These are phyloP conservation scores for Muschampia plurimacula DNA, from an alignment of 2,888 invertebrate genomes.

Conservation along the genomic window DNA sequence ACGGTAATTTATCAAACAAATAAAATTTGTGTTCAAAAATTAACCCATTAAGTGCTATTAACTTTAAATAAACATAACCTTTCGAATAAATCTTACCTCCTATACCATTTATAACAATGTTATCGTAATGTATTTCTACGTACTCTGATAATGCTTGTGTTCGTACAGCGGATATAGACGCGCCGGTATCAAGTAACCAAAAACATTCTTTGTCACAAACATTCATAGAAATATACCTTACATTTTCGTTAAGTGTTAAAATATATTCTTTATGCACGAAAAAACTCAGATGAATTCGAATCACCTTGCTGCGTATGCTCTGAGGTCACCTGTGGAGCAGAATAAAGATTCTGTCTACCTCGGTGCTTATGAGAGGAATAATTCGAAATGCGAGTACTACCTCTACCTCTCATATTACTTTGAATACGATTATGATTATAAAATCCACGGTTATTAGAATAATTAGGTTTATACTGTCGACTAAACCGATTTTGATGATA, in stretches of 20 bases:
- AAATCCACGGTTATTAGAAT: neutral
- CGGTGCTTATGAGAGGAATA: neutral
- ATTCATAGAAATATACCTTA: constrained; percentile 1
- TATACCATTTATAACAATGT: neutral
- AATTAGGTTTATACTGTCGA: neutral
- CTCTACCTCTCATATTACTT: neutral
- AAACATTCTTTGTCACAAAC: neutral
- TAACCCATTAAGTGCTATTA: neutral
- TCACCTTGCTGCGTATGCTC: constrained; percentile 2
- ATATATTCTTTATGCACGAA: constrained; percentile 5
- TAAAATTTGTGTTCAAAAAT: neutral
- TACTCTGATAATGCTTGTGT: neutral
- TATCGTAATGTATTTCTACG: constrained; percentile 2
- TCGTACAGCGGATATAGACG: neutral
- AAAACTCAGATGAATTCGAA: constrained; percentile 4
- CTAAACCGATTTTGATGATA: neutral
- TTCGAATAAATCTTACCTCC: constrained; percentile 3
- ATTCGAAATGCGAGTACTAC: neutral
- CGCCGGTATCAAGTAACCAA: constrained; percentile 6
- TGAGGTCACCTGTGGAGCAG: neutral
- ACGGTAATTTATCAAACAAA: neutral
- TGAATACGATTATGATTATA: neutral
- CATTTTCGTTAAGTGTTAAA: constrained; percentile 9
- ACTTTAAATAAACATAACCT: constrained; percentile 1
- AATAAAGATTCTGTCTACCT: neutral